Base-by-base conservation (phyloP, 2,797 vertebrate genomes). In the Spea hammondii region DNA sequence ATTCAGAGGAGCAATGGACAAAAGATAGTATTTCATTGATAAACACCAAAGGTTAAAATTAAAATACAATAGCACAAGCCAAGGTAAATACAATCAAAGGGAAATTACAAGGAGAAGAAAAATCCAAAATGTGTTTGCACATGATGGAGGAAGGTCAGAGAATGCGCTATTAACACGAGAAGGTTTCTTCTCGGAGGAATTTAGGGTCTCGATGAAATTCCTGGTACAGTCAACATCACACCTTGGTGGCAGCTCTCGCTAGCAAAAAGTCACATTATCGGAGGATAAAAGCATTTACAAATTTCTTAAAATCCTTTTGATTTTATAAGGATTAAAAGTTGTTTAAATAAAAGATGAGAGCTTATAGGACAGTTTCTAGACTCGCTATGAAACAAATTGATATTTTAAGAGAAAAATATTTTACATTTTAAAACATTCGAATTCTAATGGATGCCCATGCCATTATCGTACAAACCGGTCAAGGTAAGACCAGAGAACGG, bases 31-130 rank as follows among this genome's bases (percentile, higher is more conserved):
- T 84, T 86, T 81, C 17, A 65, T 85, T 84, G 62, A 83, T 82
- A 86, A 87, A 84, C 81, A 83, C 85, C 85, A 85, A 82, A 87
- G 68, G 79, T 74, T 14, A 85, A 85, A 89, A 86, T 88, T 83
- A 74, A 83, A 14, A 85, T 72, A 85, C 74, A 85, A 83, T 74
- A 67, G 80, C 69, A 67, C 9, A 70, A n/a, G 74, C 86, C 70
- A 82, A 70, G 60, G 54, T 45, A 49, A 76, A 78, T 72, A 48
- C 69, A 72, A 72, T 2, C 12, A 7, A 68, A 17, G 4, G 7
- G 46, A 0, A 32, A 77, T 74, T 65, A 72, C 60, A 72, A 81
- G 72, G 83, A 65, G 70, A 50, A 76, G 69, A 75, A 47, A 79
- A 76, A 79, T 70, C 64, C 49, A 49, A 69, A 82, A 79, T 80